These are phyloP conservation scores for Tetramorium simillimum DNA, from an alignment of 1,140 invertebrate species.

Conservation along the genomic window DNA sequence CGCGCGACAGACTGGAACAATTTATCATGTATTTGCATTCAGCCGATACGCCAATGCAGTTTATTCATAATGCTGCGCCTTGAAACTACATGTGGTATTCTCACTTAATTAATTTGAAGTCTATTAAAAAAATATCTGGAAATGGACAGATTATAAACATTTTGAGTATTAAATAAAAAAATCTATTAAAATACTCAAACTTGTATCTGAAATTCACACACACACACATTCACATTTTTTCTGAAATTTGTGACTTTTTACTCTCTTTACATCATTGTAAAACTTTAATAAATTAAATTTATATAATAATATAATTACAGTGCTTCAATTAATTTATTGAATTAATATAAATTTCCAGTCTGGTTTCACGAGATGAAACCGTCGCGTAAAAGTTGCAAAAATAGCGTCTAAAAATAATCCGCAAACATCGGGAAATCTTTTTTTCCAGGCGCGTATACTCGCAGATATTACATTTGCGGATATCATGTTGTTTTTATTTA, in stretches of 20 bases:
- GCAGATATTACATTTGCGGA: background rate
- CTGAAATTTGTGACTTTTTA: background rate
- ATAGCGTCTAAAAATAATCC: background rate
- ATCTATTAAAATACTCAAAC: too few relatives aligned
- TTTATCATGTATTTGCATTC: conserved; percentile 32
- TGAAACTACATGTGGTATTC: background rate
- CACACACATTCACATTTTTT: too few relatives aligned
- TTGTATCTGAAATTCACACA: too few relatives aligned
- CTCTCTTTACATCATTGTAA: background rate
- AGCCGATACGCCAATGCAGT: background rate
- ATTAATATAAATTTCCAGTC: background rate
- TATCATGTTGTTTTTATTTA: background rate
- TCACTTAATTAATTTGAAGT: background rate
- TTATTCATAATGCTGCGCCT: background rate
- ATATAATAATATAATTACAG: background rate
- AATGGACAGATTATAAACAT: too few relatives aligned
- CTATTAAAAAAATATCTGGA: too few relatives aligned
- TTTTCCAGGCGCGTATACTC: background rate
- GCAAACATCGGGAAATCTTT: background rate
- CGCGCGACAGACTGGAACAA: background rate
- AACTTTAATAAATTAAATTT: background rate
- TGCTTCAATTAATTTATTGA: background rate
- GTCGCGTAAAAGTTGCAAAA: background rate
- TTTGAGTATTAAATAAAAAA: too few relatives aligned
- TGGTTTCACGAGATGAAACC: background rate